Evolutionary conservation across 2,888 invertebrate species (phyloP), one percentile per base, ranked within the genome.

Genomic region (Drosophila acutilabella): DNA sequence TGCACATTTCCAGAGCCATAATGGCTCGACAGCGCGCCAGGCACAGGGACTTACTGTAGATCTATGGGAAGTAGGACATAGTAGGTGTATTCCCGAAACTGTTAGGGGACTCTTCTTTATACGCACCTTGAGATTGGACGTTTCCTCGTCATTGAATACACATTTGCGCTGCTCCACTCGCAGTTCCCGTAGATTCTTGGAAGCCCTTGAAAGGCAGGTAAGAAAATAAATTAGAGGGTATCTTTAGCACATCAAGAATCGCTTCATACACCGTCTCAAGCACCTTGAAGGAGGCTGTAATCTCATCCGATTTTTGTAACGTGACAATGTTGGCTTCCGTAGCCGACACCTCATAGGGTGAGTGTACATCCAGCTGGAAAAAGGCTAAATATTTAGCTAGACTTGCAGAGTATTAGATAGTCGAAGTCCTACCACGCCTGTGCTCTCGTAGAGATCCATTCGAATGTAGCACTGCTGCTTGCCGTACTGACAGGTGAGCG

Each of bases 101-200:
- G 36, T 13, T 13, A 8, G 8, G 30, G 7, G 30, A 30, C 36
- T 16, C 13, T 14, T 2, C 6, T 10, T 2, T 14, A 4, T 7
- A 1, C 48, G 51, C 64, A 93, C 93, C 38, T 93, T 92, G 4
- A 93, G 89, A 13, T 86, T 80, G 0, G 90, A 90, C 0, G 92
- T 82, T 11, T 93, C 93, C 87, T 94, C 94, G 71, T 94, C 92
- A 71, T 93, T 91, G 75, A 94, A 94, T 4, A 93, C 91, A 72
- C 94, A 94, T 59, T 93, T 92, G 67, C 94, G 90, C 78, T 94
- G 94, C 1, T 90, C 77, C 0, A 93, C 92, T 2, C 89, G 87
- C 4, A 94, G 82, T 26, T 91, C 89, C 11, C 92, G 85, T 20
- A 94, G 75, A 23, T 89, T 90, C 3, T 83, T 89, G 2, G 91